A percentile compares a stretch with the other conserved stretches of the same genome.
Evolutionary conservation across 2,888 invertebrate species (phyloP).

Genomic region (Rhogogaster chlorosoma): DNA sequence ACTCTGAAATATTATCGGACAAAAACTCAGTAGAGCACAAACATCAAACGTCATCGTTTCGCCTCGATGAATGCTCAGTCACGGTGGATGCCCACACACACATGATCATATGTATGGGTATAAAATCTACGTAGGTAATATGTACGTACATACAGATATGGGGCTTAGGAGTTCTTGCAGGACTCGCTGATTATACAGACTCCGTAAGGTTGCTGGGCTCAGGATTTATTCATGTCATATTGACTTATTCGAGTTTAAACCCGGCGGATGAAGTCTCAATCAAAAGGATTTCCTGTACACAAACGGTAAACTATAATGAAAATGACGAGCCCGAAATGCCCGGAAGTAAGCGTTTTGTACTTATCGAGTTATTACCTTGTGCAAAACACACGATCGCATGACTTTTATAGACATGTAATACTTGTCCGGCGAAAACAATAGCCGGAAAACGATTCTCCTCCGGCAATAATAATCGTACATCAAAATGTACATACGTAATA

Average conservation of each 20-base stretch:
- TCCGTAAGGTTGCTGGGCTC: background rate
- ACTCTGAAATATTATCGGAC: slow-evolving; percentile 43
- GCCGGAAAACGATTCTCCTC: background rate
- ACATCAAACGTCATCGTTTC: slow-evolving; percentile 45
- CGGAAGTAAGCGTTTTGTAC: background rate
- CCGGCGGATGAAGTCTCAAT: slow-evolving; percentile 1
- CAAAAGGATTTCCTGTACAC: background rate
- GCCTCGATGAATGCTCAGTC: slow-evolving; percentile 39
- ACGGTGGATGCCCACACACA: slow-evolving; percentile 12
- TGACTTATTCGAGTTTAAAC: slow-evolving; percentile 1
- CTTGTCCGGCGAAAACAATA: slow-evolving; percentile 2
- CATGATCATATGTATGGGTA: background rate
- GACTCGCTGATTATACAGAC: background rate
- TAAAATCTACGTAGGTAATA: background rate
- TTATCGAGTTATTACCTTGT: background rate
- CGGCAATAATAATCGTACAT: slow-evolving; percentile 16
- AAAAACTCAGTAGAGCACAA: slow-evolving; percentile 41
- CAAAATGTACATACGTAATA: slow-evolving; percentile 3
- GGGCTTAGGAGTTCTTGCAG: background rate
- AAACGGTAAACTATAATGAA: background rate
- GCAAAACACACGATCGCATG: background rate
- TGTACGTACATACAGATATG: background rate
- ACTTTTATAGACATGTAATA: background rate
- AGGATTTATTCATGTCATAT: background rate
- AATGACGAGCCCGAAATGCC: background rate